Evolutionary conservation across 2,797 vertebrate species (phyloP), one percentile per base, ranked within the genome.

Genomic region (Margarornis squamiger): DNA sequence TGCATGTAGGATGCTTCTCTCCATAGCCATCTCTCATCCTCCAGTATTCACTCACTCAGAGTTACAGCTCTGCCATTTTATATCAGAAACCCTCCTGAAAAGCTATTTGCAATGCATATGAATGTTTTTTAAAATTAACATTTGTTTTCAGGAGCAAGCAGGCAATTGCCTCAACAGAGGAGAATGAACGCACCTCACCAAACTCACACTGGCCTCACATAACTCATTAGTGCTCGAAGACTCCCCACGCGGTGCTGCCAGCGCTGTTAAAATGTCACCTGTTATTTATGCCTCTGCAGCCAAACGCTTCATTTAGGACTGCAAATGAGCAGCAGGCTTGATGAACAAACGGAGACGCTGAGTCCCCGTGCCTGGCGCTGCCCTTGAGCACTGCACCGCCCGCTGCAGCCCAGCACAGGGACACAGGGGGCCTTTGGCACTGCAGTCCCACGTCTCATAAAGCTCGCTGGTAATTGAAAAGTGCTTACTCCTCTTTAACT

Each of bases 341-440:
- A 79, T 0, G 6, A 85, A 24, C 20, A 63, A 66, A 49, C 1
- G 41, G 66, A 86, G 75, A 23, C 0, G 3, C 63, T 0, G 15
- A 62, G 73, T 36, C 22, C 36, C 66, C 39, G 2, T 43, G 62
- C 36, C 71, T 34, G 59, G 19, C 0, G 0, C 45, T 57, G 68
- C 73, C 65, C 65, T 39, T 41, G 71, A 61, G 32, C 3, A 1
- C 43, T 51, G 77, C 17, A 2, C 14, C 13, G 32, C 39, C 43
- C 9, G 23, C 70, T 9, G 71, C 68, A 59, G 73, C 77, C 3
- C 0, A n/a, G 70, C 58, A 23, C 1, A 0, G 39, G 36, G 59
- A 29, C 46, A 24, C 12, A 11, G 0, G 0, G 30, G 43, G 48
- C 3, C 83, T 39, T 16, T 54, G 0, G 0, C 8, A 2, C 30